Percentiles rank a stretch among this genome's conserved stretches.
These are phyloP conservation scores for Pherbina coryleti DNA, from an alignment of 2,888 invertebrate genomes.

Conservation along the genomic window DNA sequence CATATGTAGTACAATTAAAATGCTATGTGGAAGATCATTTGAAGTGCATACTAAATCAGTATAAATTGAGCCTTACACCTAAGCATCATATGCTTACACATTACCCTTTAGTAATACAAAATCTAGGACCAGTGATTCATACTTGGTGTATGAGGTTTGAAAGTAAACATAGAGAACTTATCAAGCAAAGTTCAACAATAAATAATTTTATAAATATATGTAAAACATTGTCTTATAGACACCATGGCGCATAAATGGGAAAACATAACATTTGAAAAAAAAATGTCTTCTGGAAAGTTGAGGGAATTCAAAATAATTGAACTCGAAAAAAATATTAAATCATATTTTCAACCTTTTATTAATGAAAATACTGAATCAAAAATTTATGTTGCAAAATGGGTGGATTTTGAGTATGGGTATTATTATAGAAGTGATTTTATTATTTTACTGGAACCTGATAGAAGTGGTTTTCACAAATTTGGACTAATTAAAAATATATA, in stretches of 20 bases:
- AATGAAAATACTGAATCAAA: neutral
- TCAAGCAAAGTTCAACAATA: neutral
- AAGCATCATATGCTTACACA: conserved; percentile 11
- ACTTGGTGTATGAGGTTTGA: conserved; percentile 12
- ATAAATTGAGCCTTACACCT: neutral
- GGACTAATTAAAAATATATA: neutral
- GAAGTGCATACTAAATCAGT: neutral
- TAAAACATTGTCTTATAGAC: neutral
- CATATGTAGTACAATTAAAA: neutral
- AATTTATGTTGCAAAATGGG: neutral
- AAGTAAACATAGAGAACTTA: neutral
- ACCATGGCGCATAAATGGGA: neutral
- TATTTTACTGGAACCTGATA: neutral
- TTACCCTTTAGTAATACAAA: neutral
- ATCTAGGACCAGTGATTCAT: conserved; percentile 4
- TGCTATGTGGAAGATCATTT: neutral
- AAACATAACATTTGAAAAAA: neutral
- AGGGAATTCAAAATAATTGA: neutral
- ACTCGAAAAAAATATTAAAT: neutral
- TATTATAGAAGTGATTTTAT: neutral
- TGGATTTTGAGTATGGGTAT: neutral
- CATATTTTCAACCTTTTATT: neutral
- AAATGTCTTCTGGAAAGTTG: neutral
- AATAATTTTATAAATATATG: conserved; percentile 1
- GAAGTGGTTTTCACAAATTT: neutral